phyloP scores from a whole-genome alignment of 2,113 vertebrate species.

The human region GRCh38 chr1:60069001-60069500 shows the following conservation, averaged over 20 bases:
- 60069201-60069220: slow-evolving; percentile 14
- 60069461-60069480: background rate
- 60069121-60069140: too few relatives aligned
- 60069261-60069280: background rate
- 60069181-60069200: background rate
- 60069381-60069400: background rate
- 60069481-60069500: background rate
- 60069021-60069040: background rate
- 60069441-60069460: background rate
- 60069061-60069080: background rate
- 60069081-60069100: background rate
- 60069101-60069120: background rate
- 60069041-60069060: background rate
- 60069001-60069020: slow-evolving; percentile 20
- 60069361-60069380: background rate
- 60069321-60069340: background rate
- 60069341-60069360: background rate
- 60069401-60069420: background rate
- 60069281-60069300: background rate
- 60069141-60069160: background rate
- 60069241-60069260: background rate
- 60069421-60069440: background rate
- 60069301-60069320: background rate
- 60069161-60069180: background rate
- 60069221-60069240: background rate